Percentiles rank a stretch among this genome's conserved stretches.
These are phyloP conservation scores for Aldrovandia affinis DNA, from an alignment of 2,797 vertebrate species.

Conservation along the genomic window DNA sequence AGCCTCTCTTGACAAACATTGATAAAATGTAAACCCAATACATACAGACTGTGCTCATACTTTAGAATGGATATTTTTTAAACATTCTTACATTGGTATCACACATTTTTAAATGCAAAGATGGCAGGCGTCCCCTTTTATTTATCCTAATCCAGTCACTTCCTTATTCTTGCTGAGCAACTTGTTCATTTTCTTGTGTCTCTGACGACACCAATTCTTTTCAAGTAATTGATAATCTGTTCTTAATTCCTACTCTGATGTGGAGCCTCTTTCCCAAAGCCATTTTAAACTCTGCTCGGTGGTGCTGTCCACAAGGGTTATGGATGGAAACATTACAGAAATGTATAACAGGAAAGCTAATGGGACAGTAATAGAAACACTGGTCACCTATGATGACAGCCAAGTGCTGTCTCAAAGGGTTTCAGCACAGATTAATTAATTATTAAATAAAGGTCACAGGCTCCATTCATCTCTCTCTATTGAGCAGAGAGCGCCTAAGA, in stretches of 20 bases:
- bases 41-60: not conserved
- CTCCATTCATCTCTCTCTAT: slow-evolving; percentile 15
- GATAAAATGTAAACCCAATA: not conserved
- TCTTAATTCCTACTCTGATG: slow-evolving; percentile 1
- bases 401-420: slow-evolving; percentile 19
- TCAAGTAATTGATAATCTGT: slow-evolving; percentile 9
- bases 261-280: not conserved
- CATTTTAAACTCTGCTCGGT: not conserved
- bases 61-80: not conserved
- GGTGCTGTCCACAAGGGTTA: not conserved
- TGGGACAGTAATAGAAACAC: slow-evolving; percentile 32
- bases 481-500: slow-evolving; percentile 20
- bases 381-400: slow-evolving; percentile 38
- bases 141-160: not conserved
- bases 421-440: slow-evolving; percentile 44
- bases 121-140: not conserved
- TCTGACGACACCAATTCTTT: not conserved
- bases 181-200: not conserved
- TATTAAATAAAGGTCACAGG: slow-evolving; percentile 39
- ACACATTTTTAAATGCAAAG: not conserved
- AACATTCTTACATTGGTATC: not conserved
- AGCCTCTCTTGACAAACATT: not conserved
- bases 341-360: slow-evolving; percentile 36
- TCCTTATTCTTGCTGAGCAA: not conserved
- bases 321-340: slow-evolving; percentile 31